Evolutionary conservation across 2,797 vertebrate genomes (phyloP), one percentile per base, ranked within the genome.

Genomic region (Danio aesculapii): DNA sequence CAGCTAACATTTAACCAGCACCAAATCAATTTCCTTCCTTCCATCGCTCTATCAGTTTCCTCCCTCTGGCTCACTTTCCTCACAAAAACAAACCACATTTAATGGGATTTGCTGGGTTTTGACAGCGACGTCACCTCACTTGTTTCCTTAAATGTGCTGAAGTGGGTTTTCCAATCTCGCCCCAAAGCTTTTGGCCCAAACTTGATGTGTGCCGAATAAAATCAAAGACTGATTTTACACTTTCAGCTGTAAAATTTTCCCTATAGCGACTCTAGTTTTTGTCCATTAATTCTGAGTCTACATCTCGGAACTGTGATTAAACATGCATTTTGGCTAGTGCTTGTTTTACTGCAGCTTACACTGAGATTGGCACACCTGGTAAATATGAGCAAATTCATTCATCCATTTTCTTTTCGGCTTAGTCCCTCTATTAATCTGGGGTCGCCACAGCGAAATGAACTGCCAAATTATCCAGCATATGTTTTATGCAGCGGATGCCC

Each of bases 71-170:
- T 67, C 19, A 46, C 12, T 44, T 19, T 47, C 16, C 63, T 14
- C 19, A 77, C 62, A 52, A 30, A 69, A 74, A 69, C 19, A 61
- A 70, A 75, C 69, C 72, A 17, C 72, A 47, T 69, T 70, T 67
- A 69, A 69, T 21, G n/a, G n/a, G 47, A 61, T 61, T 46, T 68
- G 14, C 64, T 58, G 75, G 14, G 21, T 68, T 75, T 19, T 81
- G 55, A 81, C 72, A 61, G 55, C 17, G 21, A 61, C 16, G n/a
- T 75, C 64, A 53, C 46, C 21, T 46, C 53, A 53, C 44, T 59
- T 17, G 53, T 69, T 75, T 21, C 21, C 55, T 53, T 62, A 81
- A 69, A 67, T 69, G 55, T 67, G 63, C 63, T 58, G 63, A 49
- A 58, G 63, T 41, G 58, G 72, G 64, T 77, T 58, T 44, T 58